Percentiles rank a stretch among this genome's conserved stretches.
These are phyloP conservation scores for Aegotheles bennettii DNA, from an alignment of 2,113 vertebrate genomes.

Conservation along the genomic window DNA sequence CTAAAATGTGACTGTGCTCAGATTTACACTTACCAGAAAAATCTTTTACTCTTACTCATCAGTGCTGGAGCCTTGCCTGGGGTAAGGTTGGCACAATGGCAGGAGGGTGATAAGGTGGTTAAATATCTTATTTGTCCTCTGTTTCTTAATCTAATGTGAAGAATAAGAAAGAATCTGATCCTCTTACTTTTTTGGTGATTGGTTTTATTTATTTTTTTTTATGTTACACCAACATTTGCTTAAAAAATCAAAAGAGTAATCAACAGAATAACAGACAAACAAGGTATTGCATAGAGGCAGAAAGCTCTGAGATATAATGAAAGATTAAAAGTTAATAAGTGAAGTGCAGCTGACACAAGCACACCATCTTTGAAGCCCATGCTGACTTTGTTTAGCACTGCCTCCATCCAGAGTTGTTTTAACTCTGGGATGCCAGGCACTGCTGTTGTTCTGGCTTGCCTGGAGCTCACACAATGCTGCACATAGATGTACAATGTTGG, in stretches of 20 bases:
- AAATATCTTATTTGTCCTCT: not conserved
- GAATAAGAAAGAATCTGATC: not conserved
- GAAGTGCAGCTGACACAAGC: not conserved
- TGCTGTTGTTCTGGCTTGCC: not conserved
- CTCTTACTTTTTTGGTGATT: not conserved
- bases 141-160: not conserved
- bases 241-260: not conserved
- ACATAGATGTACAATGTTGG: accelerated
- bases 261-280: not conserved
- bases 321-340: not conserved
- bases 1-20: not conserved
- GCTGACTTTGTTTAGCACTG: not conserved
- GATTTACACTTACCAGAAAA: slow-evolving; percentile 11
- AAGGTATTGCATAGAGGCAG: not conserved
- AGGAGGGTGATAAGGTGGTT: not conserved
- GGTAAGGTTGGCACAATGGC: not conserved
- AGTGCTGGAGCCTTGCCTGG: not conserved
- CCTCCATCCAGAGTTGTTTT: not conserved
- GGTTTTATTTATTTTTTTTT: not conserved
- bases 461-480: not conserved
- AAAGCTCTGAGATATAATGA: not conserved
- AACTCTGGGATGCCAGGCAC: not conserved
- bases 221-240: not conserved
- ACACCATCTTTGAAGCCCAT: not conserved
- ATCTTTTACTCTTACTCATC: not conserved